phyloP scores from a whole-genome alignment of 2,113 vertebrate species.

The Chloropsis cyanopogon region DNA sequence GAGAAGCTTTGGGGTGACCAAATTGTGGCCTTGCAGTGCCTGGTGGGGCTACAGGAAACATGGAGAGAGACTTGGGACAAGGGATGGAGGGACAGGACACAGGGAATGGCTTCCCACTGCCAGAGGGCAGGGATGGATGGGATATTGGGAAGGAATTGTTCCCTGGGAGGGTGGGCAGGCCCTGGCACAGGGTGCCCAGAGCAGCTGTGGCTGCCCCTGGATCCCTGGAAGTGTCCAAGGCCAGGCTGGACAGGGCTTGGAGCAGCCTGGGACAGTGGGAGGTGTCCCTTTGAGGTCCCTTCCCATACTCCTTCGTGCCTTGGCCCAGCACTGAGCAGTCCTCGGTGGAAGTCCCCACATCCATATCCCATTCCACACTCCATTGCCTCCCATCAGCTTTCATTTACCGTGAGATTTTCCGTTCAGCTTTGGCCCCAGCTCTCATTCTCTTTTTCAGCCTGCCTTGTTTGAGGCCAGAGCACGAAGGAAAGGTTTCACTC shows the following conservation, averaged over 20 bases:
- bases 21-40: fast-evolving
- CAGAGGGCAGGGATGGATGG: not conserved
- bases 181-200: not conserved
- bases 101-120: not conserved
- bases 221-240: not conserved
- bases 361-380: not conserved
- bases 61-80: fast-evolving
- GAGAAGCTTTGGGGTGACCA: not conserved
- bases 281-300: not conserved
- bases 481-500: not conserved
- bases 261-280: fast-evolving
- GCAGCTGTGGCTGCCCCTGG: not conserved
- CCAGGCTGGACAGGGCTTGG: not conserved
- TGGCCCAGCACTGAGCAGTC: not conserved
- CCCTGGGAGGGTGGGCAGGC: not conserved
- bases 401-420: not conserved
- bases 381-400: not conserved
- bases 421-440: not conserved
- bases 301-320: not conserved
- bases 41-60: fast-evolving
- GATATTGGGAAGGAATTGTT: not conserved
- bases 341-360: not conserved
- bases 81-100: fast-evolving
- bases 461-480: not conserved
- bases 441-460: not conserved